Base-by-base conservation (phyloP, 1,140 invertebrate genomes). In the Hylaeus anthracinus region DNA sequence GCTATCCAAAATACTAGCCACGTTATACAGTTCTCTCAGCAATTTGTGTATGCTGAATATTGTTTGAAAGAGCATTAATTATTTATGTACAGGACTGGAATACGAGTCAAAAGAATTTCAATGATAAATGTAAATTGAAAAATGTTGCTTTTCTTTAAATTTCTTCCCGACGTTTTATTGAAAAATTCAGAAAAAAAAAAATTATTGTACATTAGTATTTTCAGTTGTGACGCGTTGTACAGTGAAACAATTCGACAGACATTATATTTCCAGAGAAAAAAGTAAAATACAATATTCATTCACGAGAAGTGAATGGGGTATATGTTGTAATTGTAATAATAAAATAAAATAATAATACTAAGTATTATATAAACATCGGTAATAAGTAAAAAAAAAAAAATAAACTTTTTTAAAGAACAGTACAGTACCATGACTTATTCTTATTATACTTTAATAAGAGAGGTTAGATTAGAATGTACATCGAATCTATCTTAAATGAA, bases 131-230 rank as follows among this genome's bases (percentile, higher is more conserved):
- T 26, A 41, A 63, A 41, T 8, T 55, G 45, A 26, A 37, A 61
- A 66, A 39, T 56, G 55, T 72, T 37, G 37, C 37, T 55, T 75
- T 53, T 15, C n/a, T 43, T 72, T 60, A 53, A 39, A 45, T 76
- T 39, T 41, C 65, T 74, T 69, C 26, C 65, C 41, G 55, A 41
- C 4, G 9, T 72, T 83, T 74, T 51, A 51, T 72, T 78, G 2
- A 55, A 70, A 65, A 60, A 65, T 79, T 64, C 55, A 70, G 64
- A 67, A 85, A 83, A 64, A 83, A 64, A 66, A 58, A 72, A 79
- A 26, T 26, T 26, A 26, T 79, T 87, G 87, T 88, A 88, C 39
- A 87, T 87, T 87, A 79, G 69, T 84, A 81, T 86, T 87, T 85
- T 79, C 79, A 73, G 65, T 72, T 53, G 41, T 71, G 74, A 82